Percentiles rank a stretch among this genome's conserved stretches.
Evolutionary conservation across 1,140 invertebrate genomes (phyloP).

Genomic region (Pemphigus obesinymphae): DNA sequence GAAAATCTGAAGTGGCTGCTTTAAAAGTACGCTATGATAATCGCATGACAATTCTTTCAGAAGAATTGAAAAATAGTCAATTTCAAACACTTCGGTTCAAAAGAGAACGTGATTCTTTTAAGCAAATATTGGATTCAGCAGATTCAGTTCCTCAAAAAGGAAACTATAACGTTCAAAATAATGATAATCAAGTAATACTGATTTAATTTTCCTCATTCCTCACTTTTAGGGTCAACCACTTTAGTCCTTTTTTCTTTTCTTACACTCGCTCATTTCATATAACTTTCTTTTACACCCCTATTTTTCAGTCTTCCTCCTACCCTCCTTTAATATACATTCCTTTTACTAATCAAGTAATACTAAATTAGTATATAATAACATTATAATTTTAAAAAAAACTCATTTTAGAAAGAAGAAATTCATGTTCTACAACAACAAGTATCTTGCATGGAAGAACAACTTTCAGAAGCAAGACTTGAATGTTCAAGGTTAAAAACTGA

Average conservation of each 20-base stretch:
- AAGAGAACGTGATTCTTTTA: slow-evolving; percentile 82
- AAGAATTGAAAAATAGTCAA: slow-evolving; percentile 80
- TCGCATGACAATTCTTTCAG: slow-evolving; percentile 75
- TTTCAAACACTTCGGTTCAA: slow-evolving; percentile 73
- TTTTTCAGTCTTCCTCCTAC: too few species aligned
- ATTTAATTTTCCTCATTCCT: too few species aligned
- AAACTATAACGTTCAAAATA: slow-evolving; percentile 1
- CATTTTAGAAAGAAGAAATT: slow-evolving; percentile 54
- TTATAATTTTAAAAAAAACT: slow-evolving; percentile 22
- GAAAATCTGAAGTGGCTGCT: slow-evolving; percentile 77
- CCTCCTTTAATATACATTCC: too few species aligned
- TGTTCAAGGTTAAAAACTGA: slow-evolving; percentile 82
- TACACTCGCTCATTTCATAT: too few species aligned
- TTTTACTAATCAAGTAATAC: neutral
- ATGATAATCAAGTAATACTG: neutral
- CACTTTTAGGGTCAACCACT: too few species aligned
- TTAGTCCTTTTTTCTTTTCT: too few species aligned
- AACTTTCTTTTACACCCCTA: too few species aligned
- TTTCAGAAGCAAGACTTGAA: slow-evolving; percentile 76
- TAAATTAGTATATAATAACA: neutral
- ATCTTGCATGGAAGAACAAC: slow-evolving; percentile 78
- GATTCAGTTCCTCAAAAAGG: slow-evolving; percentile 60
- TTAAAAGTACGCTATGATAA: slow-evolving; percentile 85
- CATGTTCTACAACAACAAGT: slow-evolving; percentile 71
- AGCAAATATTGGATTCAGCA: slow-evolving; percentile 82